Evolutionary conservation across 2,797 vertebrate species (phyloP).

Genomic region (Oreochromis mossambicus): DNA sequence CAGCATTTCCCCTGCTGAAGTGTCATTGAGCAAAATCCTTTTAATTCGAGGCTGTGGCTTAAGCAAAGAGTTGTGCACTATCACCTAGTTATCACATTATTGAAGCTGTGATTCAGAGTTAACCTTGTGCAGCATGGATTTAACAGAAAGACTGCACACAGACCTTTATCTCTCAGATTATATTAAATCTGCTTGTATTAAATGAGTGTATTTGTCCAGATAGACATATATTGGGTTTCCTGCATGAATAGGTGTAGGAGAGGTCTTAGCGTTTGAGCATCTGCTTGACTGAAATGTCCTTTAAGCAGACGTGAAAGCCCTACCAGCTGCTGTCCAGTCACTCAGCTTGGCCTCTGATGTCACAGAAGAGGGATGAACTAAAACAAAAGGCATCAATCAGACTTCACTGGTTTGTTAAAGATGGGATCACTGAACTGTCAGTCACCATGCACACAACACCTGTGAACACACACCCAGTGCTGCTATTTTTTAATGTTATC

Average conservation of each 20-base stretch:
- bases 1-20: neutral
- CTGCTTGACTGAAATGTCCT: constrained; percentile 27
- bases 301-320: constrained; percentile 18
- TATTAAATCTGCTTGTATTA: constrained; percentile 19
- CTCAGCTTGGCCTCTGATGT: neutral
- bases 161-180: constrained; percentile 22
- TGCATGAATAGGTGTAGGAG: neutral
- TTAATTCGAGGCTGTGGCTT: neutral
- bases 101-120: constrained; percentile 29
- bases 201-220: constrained; percentile 9
- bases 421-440: neutral
- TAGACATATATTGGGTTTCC: neutral
- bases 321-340: neutral
- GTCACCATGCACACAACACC: neutral
- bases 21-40: neutral
- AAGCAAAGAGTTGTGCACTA: constrained; percentile 4
- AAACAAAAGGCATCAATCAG: constrained; percentile 35
- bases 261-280: constrained; percentile 1
- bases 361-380: constrained; percentile 1
- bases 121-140: constrained; percentile 26
- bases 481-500: constrained; percentile 29
- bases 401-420: constrained; percentile 2
- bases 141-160: constrained; percentile 1
- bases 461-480: neutral
- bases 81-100: constrained; percentile 31